Conservation (phyloP, 2,888 invertebrate species). For the Selenia dentaria region DNA sequence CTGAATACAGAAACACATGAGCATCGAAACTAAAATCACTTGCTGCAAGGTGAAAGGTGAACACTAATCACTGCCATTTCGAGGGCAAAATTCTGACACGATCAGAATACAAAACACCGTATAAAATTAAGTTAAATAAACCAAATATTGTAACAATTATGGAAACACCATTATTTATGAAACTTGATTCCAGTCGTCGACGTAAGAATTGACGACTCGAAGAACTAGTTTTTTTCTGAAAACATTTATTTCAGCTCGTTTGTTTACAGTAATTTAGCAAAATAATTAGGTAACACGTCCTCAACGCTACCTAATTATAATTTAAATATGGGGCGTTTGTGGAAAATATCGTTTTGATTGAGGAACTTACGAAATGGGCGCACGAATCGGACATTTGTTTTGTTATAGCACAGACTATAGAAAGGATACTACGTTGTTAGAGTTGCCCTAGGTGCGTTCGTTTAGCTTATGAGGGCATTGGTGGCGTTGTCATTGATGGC, state of each 20-base stretch:
- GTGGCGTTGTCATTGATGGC: no score
- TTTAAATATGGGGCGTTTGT: slow-evolving; percentile 66
- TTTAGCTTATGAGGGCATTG: no score
- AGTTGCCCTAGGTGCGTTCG: slow-evolving; percentile 29
- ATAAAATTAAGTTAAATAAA: slow-evolving; percentile 42
- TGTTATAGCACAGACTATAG: no score
- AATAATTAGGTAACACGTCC: slow-evolving; percentile 27
- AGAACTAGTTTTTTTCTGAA: slow-evolving; percentile 43
- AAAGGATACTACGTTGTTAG: no score
- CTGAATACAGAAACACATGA: slow-evolving; percentile 72
- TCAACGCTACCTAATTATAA: slow-evolving; percentile 34
- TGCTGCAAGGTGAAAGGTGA: slow-evolving; percentile 77
- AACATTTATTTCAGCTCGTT: slow-evolving; percentile 32
- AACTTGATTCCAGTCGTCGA: slow-evolving; percentile 81
- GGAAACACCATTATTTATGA: slow-evolving; percentile 73
- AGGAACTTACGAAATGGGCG: slow-evolving; percentile 83
- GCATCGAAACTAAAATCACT: slow-evolving; percentile 73
- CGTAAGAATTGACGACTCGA: slow-evolving; percentile 62
- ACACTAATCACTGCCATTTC: slow-evolving; percentile 72
- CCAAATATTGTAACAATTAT: slow-evolving; percentile 56
- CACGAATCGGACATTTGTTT: slow-evolving; percentile 85
- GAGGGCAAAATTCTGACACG: slow-evolving; percentile 48
- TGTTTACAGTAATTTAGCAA: slow-evolving; percentile 7
- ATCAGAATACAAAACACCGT: slow-evolving; percentile 34
- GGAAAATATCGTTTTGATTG: slow-evolving; percentile 70